A percentile compares a stretch with the other conserved stretches of the same genome.
Evolutionary conservation across 2,113 vertebrate genomes (phyloP).

Genomic region (Mesocricetus auratus): DNA sequence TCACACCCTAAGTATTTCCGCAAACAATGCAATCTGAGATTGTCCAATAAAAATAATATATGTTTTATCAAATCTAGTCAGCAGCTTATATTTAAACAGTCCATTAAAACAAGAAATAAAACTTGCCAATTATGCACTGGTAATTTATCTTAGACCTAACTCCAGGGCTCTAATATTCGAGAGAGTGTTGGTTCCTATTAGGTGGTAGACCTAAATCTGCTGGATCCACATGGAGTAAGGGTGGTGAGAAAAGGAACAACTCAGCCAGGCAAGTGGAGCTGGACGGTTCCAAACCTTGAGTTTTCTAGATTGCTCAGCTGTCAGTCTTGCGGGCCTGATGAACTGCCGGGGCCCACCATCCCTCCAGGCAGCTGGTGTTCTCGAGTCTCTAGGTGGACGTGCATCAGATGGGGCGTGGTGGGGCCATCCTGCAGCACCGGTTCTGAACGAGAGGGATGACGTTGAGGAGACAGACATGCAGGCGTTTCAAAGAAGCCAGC

Average conservation of each 20-base stretch:
- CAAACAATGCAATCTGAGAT: conserved; percentile 46
- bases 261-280: conserved; percentile 4
- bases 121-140: conserved; percentile 54
- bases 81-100: conserved; percentile 60
- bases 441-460: background rate
- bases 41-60: conserved; percentile 68
- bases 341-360: conserved; percentile 6
- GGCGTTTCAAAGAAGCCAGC: background rate
- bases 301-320: conserved; percentile 29
- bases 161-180: conserved; percentile 45
- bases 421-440: background rate
- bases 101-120: conserved; percentile 64
- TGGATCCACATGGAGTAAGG: background rate
- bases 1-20: conserved; percentile 63
- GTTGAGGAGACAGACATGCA: conserved; percentile 16
- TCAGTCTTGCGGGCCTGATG: conserved; percentile 20
- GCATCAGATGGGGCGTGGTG: background rate
- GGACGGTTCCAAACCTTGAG: conserved; percentile 26
- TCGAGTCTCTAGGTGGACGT: background rate
- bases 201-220: conserved; percentile 11
- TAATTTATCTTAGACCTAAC: conserved; percentile 65
- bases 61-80: conserved; percentile 26
- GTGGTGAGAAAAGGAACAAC: background rate
- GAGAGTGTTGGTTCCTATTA: background rate
- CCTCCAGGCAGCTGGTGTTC: background rate